phyloP scores from a whole-genome alignment of 2,113 vertebrate genomes.

The Vicugna pacos region DNA sequence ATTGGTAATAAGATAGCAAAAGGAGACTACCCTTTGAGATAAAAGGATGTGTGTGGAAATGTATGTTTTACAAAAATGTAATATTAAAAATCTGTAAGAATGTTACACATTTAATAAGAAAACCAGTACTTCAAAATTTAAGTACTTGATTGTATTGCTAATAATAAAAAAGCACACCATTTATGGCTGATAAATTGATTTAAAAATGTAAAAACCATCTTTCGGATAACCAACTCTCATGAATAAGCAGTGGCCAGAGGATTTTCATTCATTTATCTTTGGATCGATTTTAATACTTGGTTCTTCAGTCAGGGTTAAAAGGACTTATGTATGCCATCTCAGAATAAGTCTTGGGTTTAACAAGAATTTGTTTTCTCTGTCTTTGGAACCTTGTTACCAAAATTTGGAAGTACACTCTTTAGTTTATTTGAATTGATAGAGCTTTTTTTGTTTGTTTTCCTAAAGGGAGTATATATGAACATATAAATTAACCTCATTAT shows the following conservation, averaged over 20 bases:
- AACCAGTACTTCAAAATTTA: slow-evolving; percentile 42
- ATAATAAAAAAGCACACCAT: slow-evolving; percentile 32
- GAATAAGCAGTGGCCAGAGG: not conserved
- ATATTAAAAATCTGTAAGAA: not conserved
- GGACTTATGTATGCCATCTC: not conserved
- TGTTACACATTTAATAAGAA: slow-evolving; percentile 30
- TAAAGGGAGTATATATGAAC: not conserved
- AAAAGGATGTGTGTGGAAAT: not conserved
- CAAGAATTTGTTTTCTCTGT: slow-evolving; percentile 61
- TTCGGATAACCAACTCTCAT: not conserved
- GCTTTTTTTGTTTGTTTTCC: slow-evolving; percentile 49
- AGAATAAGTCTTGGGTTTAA: slow-evolving; percentile 41
- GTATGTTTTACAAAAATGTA: not conserved
- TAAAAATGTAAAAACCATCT: not conserved
- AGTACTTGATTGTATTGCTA: not conserved
- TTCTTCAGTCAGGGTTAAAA: slow-evolving; percentile 35
- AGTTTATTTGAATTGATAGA: slow-evolving; percentile 25
- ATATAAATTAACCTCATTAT: not conserved
- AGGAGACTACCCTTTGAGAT: not conserved
- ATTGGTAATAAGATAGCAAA: not conserved
- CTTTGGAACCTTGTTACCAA: slow-evolving; percentile 41
- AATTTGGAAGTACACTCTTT: slow-evolving; percentile 22
- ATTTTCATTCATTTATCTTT: slow-evolving; percentile 36
- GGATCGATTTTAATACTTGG: not conserved
- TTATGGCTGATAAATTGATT: slow-evolving; percentile 50